Evolutionary conservation across 92 coral and sea anemone genomes (phyloP).

Genomic region (Galaxea fascicularis): DNA sequence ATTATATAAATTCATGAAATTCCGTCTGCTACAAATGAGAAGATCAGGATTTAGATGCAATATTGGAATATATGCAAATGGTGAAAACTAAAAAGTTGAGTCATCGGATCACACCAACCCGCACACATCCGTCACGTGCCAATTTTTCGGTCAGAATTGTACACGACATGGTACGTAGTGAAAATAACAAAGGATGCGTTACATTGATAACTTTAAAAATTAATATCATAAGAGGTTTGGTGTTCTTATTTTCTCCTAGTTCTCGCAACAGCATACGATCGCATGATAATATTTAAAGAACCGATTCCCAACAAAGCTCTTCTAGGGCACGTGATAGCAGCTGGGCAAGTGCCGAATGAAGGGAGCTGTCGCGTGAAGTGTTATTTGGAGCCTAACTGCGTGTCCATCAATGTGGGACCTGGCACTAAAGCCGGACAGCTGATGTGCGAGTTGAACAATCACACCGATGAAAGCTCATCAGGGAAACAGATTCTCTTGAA

Average conservation of each 20-base stretch:
- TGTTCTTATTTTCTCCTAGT: not conserved
- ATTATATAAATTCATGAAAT: no score
- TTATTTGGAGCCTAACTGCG: slow-evolving; percentile 8
- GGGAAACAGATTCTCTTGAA: not conserved
- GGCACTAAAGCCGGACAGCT: not conserved
- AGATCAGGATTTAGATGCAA: no score
- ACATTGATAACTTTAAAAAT: no score
- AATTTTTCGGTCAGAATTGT: no score
- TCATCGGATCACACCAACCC: no score
- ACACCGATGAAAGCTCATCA: not conserved
- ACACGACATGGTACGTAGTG: no score
- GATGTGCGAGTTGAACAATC: not conserved
- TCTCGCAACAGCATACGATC: not conserved
- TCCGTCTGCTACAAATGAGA: no score
- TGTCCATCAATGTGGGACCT: slow-evolving; percentile 5
- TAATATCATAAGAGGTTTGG: no score
- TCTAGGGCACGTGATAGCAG: not conserved
- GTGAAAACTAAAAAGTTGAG: no score
- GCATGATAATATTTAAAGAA: not conserved
- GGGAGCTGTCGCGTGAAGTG: slow-evolving; percentile 16
- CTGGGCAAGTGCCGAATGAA: not conserved
- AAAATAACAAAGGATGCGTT: no score
- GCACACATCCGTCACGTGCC: no score
- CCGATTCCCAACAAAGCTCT: not conserved
- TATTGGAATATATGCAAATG: no score